A percentile compares a stretch with the other conserved stretches of the same genome.
phyloP scores from a whole-genome alignment of 2,888 invertebrate genomes.

The Allophyes oxyacanthae region DNA sequence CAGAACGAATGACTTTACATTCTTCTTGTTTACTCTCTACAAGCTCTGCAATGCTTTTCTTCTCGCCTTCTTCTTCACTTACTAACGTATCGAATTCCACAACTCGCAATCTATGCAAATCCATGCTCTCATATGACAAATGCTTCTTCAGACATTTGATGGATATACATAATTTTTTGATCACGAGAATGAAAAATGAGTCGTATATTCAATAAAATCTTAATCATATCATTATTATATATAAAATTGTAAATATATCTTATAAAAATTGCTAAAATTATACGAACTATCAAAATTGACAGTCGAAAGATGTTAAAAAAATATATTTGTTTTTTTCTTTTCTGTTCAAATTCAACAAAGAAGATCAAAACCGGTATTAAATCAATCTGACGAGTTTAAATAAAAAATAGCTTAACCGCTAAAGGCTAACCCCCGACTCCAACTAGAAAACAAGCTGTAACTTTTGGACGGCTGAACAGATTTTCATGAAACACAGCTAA shows the following conservation, averaged over 20 bases:
- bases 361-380: too few relatives aligned
- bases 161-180: constrained; percentile 14
- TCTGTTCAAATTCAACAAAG: not conserved
- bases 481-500: too few relatives aligned
- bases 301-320: constrained; percentile 7
- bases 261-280: constrained; percentile 47
- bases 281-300: constrained; percentile 51
- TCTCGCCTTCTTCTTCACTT: constrained; percentile 23
- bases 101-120: constrained; percentile 60
- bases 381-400: too few relatives aligned
- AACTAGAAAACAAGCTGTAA: too few relatives aligned
- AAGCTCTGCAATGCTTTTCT: constrained; percentile 18
- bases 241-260: constrained; percentile 51
- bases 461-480: too few relatives aligned
- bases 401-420: too few relatives aligned
- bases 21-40: constrained; percentile 4
- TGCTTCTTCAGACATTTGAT: constrained; percentile 12
- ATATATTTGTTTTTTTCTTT: not conserved
- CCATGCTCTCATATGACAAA: constrained; percentile 45
- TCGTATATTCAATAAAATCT: constrained; percentile 27
- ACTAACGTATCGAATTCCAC: constrained; percentile 53
- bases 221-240: constrained; percentile 26
- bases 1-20: constrained; percentile 6
- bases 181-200: constrained; percentile 14
- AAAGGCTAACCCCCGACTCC: too few relatives aligned